These are phyloP conservation scores for Apeltes quadracus DNA, from an alignment of 2,113 vertebrate species.

Conservation along the genomic window DNA sequence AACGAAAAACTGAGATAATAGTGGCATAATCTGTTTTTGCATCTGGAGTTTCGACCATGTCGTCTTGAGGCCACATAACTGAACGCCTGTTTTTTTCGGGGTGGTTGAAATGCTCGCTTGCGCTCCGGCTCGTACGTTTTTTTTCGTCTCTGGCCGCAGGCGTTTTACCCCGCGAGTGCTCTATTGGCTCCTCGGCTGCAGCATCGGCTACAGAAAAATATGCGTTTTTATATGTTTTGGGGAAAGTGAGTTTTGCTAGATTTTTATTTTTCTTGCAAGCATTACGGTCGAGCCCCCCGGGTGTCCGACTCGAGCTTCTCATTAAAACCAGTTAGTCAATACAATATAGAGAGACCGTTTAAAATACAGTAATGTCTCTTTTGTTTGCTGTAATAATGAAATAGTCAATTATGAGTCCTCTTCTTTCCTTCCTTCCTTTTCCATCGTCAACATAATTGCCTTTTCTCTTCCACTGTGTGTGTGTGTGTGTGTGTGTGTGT, in stretches of 20 bases:
- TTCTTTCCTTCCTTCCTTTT: background rate
- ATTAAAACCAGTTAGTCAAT: background rate
- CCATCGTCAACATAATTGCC: background rate
- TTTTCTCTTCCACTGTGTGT: background rate
- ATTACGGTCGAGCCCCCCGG: background rate
- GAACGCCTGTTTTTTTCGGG: no score
- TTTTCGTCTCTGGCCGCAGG: no score
- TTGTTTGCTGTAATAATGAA: background rate
- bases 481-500: slow-evolving; percentile 16
- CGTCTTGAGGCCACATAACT: no score
- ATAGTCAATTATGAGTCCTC: background rate
- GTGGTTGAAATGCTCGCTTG: no score
- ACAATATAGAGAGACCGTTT: slow-evolving; percentile 8
- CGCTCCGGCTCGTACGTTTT: no score
- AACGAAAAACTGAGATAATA: background rate
- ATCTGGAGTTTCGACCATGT: background rate
- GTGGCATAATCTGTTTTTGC: background rate
- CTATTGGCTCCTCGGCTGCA: no score
- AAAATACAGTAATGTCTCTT: background rate
- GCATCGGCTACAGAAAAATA: no score
- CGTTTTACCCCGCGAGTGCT: no score
- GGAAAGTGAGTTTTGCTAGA: no score
- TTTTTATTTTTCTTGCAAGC: background rate
- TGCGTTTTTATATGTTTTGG: no score
- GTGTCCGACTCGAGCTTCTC: background rate